A percentile compares a stretch with the other conserved stretches of the same genome.
Evolutionary conservation across 2,888 invertebrate species (phyloP).

Genomic region (Ectropis crepuscularia): DNA sequence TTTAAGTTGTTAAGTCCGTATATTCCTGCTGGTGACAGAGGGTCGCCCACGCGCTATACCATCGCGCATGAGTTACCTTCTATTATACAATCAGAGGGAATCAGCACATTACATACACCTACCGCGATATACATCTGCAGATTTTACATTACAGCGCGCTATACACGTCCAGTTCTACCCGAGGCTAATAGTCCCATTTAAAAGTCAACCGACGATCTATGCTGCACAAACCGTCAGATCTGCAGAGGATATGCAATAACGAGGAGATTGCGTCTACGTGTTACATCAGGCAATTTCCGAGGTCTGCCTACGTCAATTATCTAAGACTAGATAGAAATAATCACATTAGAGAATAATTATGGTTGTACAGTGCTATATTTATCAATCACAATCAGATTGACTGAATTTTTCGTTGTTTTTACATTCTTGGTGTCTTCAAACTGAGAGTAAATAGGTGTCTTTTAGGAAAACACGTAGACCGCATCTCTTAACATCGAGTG

Average conservation of each 20-base stretch:
- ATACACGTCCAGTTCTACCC: constrained; percentile 44
- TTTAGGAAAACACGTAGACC: too few relatives aligned
- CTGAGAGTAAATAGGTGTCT: too few relatives aligned
- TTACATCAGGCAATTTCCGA: constrained; percentile 48
- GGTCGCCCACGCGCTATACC: constrained; percentile 77
- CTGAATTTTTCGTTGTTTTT: constrained; percentile 15
- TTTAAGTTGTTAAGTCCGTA: constrained; percentile 53
- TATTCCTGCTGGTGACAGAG: constrained; percentile 66
- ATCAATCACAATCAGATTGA: constrained; percentile 35
- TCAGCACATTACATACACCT: constrained; percentile 66
- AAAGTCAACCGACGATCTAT: constrained; percentile 33
- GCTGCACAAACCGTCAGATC: constrained; percentile 23
- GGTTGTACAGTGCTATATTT: constrained; percentile 33
- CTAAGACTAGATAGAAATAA: constrained; percentile 52
- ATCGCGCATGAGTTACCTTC: constrained; percentile 69
- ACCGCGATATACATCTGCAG: constrained; percentile 26
- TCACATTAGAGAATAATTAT: constrained; percentile 52
- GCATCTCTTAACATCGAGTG: too few relatives aligned
- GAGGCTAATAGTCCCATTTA: constrained; percentile 16
- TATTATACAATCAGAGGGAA: constrained; percentile 81
- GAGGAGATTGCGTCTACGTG: constrained; percentile 44
- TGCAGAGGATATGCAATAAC: constrained; percentile 37
- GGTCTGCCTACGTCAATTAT: constrained; percentile 55
- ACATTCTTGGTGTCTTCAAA: too few relatives aligned
- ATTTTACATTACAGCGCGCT: constrained; percentile 40